phyloP scores from a whole-genome alignment of 1,140 invertebrate genomes.

The Drosophila saltans region DNA sequence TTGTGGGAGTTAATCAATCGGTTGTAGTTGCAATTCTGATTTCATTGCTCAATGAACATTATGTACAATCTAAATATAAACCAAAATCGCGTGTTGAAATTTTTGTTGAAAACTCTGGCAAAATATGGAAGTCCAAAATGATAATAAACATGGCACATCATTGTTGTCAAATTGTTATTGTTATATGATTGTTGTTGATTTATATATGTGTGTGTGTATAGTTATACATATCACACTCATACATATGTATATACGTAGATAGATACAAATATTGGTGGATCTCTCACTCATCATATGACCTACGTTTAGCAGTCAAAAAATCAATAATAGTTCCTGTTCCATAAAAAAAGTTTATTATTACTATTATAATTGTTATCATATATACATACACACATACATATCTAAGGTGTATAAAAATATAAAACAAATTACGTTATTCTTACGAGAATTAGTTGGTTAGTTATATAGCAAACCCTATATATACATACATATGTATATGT shows the following conservation, averaged over 20 bases:
- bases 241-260: neutral
- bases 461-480: neutral
- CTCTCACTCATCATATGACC: neutral
- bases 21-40: neutral
- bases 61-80: neutral
- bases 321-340: neutral
- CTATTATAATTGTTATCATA: neutral
- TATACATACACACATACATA: neutral
- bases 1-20: neutral
- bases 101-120: neutral
- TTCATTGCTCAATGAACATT: neutral
- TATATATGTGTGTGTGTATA: neutral
- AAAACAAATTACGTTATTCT: conserved; percentile 3
- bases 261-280: neutral
- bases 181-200: conserved; percentile 5
- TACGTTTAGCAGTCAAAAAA: neutral
- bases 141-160: conserved; percentile 10
- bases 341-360: neutral
- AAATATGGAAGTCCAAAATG: neutral
- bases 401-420: neutral
- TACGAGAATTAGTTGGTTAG: neutral
- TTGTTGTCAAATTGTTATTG: conserved; percentile 10
- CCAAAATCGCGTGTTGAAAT: neutral
- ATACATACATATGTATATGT: too few species aligned
- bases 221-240: neutral